phyloP scores from a whole-genome alignment of 2,113 vertebrate species.

The Pimephales promelas region DNA sequence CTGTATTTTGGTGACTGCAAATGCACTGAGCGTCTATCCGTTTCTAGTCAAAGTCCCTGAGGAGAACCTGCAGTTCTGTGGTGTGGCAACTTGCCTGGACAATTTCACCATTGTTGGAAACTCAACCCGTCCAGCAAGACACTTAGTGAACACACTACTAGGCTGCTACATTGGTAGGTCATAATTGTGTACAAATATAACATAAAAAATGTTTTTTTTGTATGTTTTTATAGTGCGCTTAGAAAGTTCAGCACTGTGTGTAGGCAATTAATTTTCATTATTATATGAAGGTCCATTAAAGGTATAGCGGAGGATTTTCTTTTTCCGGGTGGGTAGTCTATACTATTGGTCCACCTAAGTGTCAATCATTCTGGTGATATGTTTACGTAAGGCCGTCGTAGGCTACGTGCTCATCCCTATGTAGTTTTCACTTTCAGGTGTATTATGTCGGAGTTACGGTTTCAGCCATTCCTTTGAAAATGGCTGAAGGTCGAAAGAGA shows the following conservation, averaged over 20 bases:
- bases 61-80: slow-evolving; percentile 78
- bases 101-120: slow-evolving; percentile 54
- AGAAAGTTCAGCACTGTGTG: neutral
- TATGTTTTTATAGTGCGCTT: neutral
- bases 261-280: neutral
- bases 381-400: too few relatives aligned
- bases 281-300: neutral
- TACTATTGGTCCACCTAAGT: too few relatives aligned
- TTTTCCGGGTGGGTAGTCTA: too few relatives aligned
- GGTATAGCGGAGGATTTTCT: too few relatives aligned
- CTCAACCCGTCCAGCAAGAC: slow-evolving; percentile 64
- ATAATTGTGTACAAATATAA: neutral
- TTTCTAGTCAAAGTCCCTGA: slow-evolving; percentile 71
- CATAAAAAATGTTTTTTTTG: neutral
- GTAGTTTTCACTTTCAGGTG: too few relatives aligned
- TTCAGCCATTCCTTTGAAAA: too few relatives aligned
- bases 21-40: slow-evolving; percentile 6
- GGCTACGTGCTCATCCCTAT: too few relatives aligned
- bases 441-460: too few relatives aligned
- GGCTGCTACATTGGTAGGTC: slow-evolving; percentile 88
- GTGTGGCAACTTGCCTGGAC: slow-evolving; percentile 79
- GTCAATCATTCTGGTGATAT: too few relatives aligned
- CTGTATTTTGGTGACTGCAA: neutral
- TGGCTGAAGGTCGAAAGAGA: too few relatives aligned
- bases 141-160: slow-evolving; percentile 83